phyloP scores from a whole-genome alignment of 2,888 invertebrate species.

The Scaptomyza parva region DNA sequence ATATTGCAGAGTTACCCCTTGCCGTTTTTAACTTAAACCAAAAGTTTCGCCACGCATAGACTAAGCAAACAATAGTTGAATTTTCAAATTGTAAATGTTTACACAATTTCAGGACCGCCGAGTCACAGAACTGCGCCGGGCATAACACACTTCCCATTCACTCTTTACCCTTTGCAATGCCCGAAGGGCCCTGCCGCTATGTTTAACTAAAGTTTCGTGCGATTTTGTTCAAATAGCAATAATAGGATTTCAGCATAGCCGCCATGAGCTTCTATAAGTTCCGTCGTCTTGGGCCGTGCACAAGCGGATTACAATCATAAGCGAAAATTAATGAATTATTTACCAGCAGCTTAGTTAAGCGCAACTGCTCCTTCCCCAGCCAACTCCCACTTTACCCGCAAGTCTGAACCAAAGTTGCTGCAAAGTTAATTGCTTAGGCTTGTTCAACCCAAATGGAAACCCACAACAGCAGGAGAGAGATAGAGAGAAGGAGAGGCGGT shows the following conservation, averaged over 20 bases:
- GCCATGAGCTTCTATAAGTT: slow-evolving; percentile 30
- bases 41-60: slow-evolving; percentile 45
- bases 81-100: slow-evolving; percentile 80
- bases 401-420: slow-evolving; percentile 43
- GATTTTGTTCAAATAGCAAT: slow-evolving; percentile 73
- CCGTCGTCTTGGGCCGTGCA: slow-evolving; percentile 38
- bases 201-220: slow-evolving; percentile 74
- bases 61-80: slow-evolving; percentile 70
- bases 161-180: too few relatives aligned
- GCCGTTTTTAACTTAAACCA: slow-evolving; percentile 64
- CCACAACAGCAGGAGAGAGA: not conserved
- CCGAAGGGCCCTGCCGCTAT: slow-evolving; percentile 61
- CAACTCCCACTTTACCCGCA: slow-evolving; percentile 4
- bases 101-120: slow-evolving; percentile 56
- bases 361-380: slow-evolving; percentile 21
- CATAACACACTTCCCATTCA: slow-evolving; percentile 21
- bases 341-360: slow-evolving; percentile 78
- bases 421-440: slow-evolving; percentile 54
- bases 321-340: slow-evolving; percentile 82
- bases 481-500: too few relatives aligned
- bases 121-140: slow-evolving; percentile 43
- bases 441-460: slow-evolving; percentile 18
- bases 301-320: slow-evolving; percentile 81
- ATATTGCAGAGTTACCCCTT: slow-evolving; percentile 36
- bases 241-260: slow-evolving; percentile 63